Evolutionary conservation across 2,797 vertebrate species (phyloP).

Genomic region (Sarcophilus harrisii): DNA sequence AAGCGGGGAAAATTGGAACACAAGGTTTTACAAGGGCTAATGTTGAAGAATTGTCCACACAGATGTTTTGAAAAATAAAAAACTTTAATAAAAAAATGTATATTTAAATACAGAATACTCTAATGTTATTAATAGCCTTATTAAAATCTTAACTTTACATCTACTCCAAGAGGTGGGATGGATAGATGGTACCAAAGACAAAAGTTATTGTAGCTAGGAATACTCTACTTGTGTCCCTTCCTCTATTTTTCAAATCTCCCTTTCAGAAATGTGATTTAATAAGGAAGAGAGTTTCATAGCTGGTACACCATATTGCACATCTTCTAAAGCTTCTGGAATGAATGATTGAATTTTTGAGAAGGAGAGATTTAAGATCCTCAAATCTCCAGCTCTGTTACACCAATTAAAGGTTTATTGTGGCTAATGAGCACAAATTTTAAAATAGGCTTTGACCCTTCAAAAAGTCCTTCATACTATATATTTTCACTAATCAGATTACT

Average conservation of each 20-base stretch:
- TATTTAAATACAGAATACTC: not conserved
- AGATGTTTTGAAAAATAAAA: too few relatives aligned
- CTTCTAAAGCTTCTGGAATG: not conserved
- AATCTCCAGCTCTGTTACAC: not conserved
- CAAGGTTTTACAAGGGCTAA: too few relatives aligned
- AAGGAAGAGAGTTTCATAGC: not conserved
- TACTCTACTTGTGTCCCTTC: not conserved
- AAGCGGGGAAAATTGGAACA: too few relatives aligned
- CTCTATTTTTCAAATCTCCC: not conserved
- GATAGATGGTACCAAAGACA: slow-evolving; percentile 52
- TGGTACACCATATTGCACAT: not conserved
- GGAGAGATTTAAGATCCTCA: not conserved
- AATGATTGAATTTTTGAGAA: not conserved
- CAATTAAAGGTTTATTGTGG: not conserved
- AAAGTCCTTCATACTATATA: slow-evolving; percentile 3
- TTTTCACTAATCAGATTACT: not conserved
- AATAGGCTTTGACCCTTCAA: not conserved
- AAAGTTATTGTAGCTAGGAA: slow-evolving; percentile 16
- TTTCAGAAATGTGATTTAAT: not conserved
- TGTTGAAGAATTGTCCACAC: too few relatives aligned
- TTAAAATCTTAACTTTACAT: slow-evolving; percentile 66
- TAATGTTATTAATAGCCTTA: slow-evolving; percentile 61
- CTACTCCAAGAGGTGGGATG: slow-evolving; percentile 37
- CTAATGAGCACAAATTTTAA: slow-evolving; percentile 22
- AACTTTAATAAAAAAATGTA: not conserved